These are phyloP conservation scores for Litocranius walleri DNA, from an alignment of 2,113 vertebrate genomes.

Conservation along the genomic window DNA sequence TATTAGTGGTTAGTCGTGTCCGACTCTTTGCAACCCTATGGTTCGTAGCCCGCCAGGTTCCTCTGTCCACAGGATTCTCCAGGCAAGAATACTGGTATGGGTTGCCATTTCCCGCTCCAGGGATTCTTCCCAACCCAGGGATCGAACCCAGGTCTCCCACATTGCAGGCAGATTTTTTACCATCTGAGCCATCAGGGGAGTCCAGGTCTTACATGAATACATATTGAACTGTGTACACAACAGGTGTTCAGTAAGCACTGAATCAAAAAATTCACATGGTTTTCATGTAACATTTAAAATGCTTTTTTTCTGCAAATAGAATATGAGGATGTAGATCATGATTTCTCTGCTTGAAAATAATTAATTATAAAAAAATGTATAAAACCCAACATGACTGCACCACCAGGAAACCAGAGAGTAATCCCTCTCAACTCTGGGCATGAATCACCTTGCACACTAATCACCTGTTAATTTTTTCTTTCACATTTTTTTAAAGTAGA, in stretches of 20 bases:
- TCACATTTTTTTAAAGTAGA: not conserved
- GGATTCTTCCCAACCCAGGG: not conserved
- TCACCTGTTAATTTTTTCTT: not conserved
- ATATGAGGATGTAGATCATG: not conserved
- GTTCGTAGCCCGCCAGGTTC: not conserved
- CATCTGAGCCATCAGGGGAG: not conserved
- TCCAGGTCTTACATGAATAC: not conserved
- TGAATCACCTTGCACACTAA: not conserved
- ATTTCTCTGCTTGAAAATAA: not conserved
- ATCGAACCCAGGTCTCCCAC: rapidly evolving
- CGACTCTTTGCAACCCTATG: not conserved
- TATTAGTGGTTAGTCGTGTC: not conserved
- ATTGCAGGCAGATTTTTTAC: not conserved
- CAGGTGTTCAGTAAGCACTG: not conserved
- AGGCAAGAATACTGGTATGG: not conserved
- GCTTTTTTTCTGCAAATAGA: not conserved
- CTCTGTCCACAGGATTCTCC: not conserved
- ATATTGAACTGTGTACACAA: not conserved
- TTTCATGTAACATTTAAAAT: not conserved
- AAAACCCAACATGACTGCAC: not conserved
- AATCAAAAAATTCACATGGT: not conserved
- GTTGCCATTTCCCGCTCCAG: not conserved
- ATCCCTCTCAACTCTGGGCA: not conserved
- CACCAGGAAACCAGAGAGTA: not conserved
- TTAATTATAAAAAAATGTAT: not conserved